These are phyloP conservation scores for Halcyon badia DNA, from an alignment of 2,797 vertebrate genomes.

Conservation along the genomic window DNA sequence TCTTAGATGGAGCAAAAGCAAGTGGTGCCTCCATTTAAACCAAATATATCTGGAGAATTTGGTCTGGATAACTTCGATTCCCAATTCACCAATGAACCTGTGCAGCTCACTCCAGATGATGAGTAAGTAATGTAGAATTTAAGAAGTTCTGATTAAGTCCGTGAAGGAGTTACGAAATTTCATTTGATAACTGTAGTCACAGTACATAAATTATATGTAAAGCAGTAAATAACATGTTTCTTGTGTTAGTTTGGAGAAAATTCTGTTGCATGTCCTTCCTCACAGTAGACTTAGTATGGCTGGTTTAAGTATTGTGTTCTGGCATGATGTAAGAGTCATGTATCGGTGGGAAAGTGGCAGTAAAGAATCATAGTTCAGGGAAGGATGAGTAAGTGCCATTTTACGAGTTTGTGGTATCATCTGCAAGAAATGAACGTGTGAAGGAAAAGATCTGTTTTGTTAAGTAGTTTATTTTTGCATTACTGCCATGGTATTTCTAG, in stretches of 20 bases:
- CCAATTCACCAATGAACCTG: slow-evolving; percentile 98
- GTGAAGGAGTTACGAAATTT: background rate
- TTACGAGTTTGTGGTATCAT: background rate
- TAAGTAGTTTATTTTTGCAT: background rate
- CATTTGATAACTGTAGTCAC: background rate
- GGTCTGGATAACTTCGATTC: slow-evolving; percentile 98
- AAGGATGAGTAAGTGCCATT: background rate
- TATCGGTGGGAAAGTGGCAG: background rate
- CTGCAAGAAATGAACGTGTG: background rate
- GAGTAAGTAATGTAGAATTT: slow-evolving; percentile 87
- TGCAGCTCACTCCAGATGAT: slow-evolving; percentile 97
- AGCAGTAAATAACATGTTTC: background rate
- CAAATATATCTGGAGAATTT: slow-evolving; percentile 98
- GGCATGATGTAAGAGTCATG: background rate
- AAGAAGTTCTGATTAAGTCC: background rate
- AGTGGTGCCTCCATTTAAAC: slow-evolving; percentile 98
- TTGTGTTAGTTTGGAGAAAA: background rate
- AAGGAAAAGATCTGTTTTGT: background rate
- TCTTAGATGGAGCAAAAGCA: slow-evolving; percentile 98
- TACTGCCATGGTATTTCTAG: background rate
- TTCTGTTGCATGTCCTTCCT: background rate
- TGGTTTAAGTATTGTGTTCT: background rate
- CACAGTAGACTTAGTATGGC: background rate
- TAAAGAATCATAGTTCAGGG: background rate
- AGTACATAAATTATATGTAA: background rate